Base-by-base conservation (phyloP, 2,888 invertebrate species). In the Acleris emargana region DNA sequence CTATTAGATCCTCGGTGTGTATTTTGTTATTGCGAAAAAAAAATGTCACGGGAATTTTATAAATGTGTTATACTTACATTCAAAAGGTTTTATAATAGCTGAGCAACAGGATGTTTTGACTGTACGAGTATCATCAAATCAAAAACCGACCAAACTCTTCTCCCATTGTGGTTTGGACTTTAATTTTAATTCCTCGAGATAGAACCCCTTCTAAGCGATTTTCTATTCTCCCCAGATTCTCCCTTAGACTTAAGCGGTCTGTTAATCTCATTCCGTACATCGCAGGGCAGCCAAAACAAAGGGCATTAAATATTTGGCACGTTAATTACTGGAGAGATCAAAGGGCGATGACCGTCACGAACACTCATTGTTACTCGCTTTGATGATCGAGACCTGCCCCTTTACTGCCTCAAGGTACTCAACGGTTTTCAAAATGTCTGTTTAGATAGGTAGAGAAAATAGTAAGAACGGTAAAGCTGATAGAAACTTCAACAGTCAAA, bases 271-370 rank as follows among this genome's bases (percentile, higher is more conserved):
- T 63, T 49, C 58, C 59, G 55, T 43, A 49, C 49, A 49, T 17
- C 25, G 25, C 22, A 16, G 20, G 49, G 50, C 43, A 28, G 51
- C 42, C 11, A 28, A 53, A 67, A 67, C 64, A 67, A 67, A 67
- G 64, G 67, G 64, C 54, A 76, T 80, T 73, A 85, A 84, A 85
- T 77, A 82, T 84, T 84, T 81, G 75, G 72, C 74, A 73, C 77
- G 38, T 51, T 66, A 73, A 77, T 80, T 77, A 71, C 75, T 75
- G 72, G 69, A 70, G 72, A 78, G 82, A 83, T 87, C 86, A 87
- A 87, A 87, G 84, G 73, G 74, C 77, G 78, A 80, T 85, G 81
- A 82, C 82, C 83, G 80, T 81, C 82, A 78, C 80, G 81, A 83
- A 78, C 82, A 81, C 80, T 83, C 78, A 76, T 80, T 78, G 80